These are phyloP conservation scores for Euplagia quadripunctaria DNA, from an alignment of 2,888 invertebrate genomes.

Conservation along the genomic window DNA sequence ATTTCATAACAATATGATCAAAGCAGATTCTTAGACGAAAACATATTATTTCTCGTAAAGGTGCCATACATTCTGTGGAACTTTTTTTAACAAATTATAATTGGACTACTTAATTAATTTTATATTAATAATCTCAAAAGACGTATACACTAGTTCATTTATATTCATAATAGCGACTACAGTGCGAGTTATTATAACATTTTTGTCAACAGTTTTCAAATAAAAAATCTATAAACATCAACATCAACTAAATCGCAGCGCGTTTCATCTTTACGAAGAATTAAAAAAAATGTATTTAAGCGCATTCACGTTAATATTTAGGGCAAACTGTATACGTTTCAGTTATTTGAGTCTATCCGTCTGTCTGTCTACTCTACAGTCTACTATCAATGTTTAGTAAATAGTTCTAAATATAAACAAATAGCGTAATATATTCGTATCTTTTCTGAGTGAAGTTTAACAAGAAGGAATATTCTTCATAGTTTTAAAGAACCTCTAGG, in stretches of 20 bases:
- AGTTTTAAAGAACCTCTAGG: too few species aligned
- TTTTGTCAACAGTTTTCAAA: background rate
- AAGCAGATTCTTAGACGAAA: constrained; percentile 39
- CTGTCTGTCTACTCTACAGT: background rate
- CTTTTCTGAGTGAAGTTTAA: too few species aligned
- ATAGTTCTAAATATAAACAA: too few species aligned
- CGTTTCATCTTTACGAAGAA: background rate
- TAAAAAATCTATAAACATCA: background rate
- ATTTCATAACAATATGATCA: constrained; percentile 35
- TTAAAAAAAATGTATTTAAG: background rate
- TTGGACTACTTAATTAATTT: constrained; percentile 1
- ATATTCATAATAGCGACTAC: background rate
- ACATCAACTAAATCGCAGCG: background rate
- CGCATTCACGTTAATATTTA: background rate
- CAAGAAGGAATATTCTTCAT: too few species aligned
- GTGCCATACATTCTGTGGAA: constrained; percentile 7
- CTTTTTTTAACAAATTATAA: background rate
- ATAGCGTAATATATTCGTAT: too few species aligned
- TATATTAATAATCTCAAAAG: constrained; percentile 3
- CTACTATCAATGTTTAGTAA: background rate
- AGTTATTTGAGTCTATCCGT: background rate
- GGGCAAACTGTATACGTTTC: background rate
- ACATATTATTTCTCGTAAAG: constrained; percentile 24
- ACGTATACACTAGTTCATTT: background rate
- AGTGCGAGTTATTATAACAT: background rate